Conservation (phyloP, 2,888 invertebrate species). For the Andrena chrysosceles region DNA sequence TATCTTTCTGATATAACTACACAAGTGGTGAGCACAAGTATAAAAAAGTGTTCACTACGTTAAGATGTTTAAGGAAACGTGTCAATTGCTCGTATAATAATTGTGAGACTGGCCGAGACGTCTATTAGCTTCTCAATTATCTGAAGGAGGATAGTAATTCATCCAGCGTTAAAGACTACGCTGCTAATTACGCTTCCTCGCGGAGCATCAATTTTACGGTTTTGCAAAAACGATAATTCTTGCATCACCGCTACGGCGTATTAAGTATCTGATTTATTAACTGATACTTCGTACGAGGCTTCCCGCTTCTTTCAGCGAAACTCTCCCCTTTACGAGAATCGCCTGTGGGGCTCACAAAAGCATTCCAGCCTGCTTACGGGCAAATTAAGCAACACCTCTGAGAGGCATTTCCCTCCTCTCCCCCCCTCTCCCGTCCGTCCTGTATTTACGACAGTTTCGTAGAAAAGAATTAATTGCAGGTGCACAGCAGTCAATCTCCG, state of each 20-base stretch:
- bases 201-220: slow-evolving; percentile 12
- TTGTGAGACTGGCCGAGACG: slow-evolving; percentile 3
- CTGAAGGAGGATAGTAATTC: no score
- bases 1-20: slow-evolving; percentile 21
- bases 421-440: not conserved
- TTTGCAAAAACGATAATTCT: slow-evolving; percentile 15
- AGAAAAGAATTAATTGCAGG: slow-evolving; percentile 36
- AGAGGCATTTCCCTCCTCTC: not conserved
- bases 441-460: slow-evolving; percentile 22
- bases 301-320: not conserved
- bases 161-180: not conserved
- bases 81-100: not conserved
- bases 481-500: not conserved
- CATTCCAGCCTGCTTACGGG: not conserved
- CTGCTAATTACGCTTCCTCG: slow-evolving; percentile 24
- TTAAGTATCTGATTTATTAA: slow-evolving; percentile 27
- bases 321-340: not conserved
- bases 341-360: not conserved
- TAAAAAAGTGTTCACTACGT: no score
- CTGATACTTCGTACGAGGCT: slow-evolving; percentile 26
- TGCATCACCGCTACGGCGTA: not conserved
- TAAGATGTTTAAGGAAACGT: slow-evolving; percentile 8
- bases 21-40: slow-evolving; percentile 3
- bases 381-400: slow-evolving; percentile 9
- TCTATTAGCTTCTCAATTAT: slow-evolving; percentile 1